Conservation (phyloP, 30 jellyfish, hydroid and myxozoan species). For the Chironex yamaguchii region DNA sequence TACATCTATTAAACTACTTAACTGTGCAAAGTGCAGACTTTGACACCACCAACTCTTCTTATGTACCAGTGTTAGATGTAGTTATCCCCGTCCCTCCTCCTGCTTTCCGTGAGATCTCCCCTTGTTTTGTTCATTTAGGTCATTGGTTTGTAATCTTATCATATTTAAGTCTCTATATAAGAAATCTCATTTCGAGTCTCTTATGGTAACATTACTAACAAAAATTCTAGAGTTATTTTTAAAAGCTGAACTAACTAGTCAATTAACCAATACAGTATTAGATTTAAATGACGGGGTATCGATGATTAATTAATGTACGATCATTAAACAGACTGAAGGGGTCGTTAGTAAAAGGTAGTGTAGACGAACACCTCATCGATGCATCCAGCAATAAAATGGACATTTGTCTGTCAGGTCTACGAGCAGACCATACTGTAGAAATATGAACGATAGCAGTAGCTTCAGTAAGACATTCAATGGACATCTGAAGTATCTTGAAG, state of each 20-base stretch:
- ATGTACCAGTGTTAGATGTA: background rate
- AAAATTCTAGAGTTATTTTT: no score
- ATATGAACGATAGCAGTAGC: background rate
- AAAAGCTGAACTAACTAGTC: no score
- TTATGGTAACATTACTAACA: background rate
- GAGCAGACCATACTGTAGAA: background rate
- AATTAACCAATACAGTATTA: no score
- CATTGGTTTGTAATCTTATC: conserved; percentile 24
- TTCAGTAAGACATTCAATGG: background rate
- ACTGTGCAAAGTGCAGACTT: no score
- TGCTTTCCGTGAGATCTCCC: background rate
- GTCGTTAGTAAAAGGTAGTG: background rate
- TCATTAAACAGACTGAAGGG: background rate
- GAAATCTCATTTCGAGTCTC: conserved; percentile 9
- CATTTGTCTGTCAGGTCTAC: background rate
- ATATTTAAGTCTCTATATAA: background rate
- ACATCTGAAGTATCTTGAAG: background rate
- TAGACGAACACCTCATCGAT: background rate
- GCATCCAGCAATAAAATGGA: background rate
- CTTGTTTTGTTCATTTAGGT: conserved; percentile 6
- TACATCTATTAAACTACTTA: no score
- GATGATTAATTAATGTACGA: no score
- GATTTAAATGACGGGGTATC: no score
- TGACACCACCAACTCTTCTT: no score
- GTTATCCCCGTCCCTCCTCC: background rate